phyloP scores from a whole-genome alignment of 1,140 invertebrate species.

The Harpegnathos saltator region DNA sequence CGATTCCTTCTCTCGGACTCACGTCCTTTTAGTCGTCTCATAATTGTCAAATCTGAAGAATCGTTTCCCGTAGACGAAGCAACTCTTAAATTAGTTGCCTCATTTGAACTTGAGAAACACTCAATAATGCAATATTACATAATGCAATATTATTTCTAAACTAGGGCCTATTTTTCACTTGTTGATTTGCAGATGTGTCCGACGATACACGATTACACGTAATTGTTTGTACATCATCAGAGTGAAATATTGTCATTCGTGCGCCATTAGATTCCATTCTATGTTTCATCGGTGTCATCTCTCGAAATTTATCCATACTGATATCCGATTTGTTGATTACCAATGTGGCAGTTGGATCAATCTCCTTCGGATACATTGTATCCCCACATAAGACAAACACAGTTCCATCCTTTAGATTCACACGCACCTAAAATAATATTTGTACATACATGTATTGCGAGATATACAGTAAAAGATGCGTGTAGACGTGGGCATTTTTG shows the following conservation, averaged over 20 bases:
- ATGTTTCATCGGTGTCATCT: conserved; percentile 71
- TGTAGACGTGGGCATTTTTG: not conserved
- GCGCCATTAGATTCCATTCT: conserved; percentile 73
- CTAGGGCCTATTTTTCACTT: conserved; percentile 1
- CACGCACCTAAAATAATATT: conserved; percentile 65
- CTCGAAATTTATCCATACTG: conserved; percentile 75
- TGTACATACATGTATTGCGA: too few relatives aligned
- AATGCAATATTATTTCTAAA: too few relatives aligned
- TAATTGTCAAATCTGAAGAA: too few relatives aligned
- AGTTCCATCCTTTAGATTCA: conserved; percentile 74
- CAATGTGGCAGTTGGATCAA: conserved; percentile 66
- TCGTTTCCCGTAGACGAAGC: too few relatives aligned
- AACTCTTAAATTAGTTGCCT: too few relatives aligned
- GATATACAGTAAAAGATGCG: conserved; percentile 28
- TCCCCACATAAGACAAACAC: conserved; percentile 79
- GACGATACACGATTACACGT: too few relatives aligned
- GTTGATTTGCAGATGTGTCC: not conserved
- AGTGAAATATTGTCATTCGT: conserved; percentile 65
- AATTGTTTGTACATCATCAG: conserved; percentile 69
- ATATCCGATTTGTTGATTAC: conserved; percentile 72
- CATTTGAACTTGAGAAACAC: too few relatives aligned
- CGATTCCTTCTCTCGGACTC: too few relatives aligned
- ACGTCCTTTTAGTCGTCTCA: too few relatives aligned
- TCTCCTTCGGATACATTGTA: conserved; percentile 79
- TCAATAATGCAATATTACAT: too few relatives aligned